Evolutionary conservation across 2,888 invertebrate genomes (phyloP), one percentile per base, ranked within the genome.

Genomic region (Scaptomyza flava): DNA sequence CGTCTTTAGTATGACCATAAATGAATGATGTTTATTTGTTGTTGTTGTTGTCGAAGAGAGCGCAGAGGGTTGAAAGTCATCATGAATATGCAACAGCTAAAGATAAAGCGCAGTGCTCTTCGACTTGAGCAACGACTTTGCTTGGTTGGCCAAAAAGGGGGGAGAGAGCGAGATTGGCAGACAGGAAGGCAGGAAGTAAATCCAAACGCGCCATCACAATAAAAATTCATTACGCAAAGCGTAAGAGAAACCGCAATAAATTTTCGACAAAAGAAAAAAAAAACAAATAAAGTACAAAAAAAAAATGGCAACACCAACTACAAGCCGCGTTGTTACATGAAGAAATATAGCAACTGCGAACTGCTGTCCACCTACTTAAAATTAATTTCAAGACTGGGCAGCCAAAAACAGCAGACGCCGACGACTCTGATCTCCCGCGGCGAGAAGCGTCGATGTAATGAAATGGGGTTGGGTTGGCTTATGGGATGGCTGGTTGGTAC

Each of bases 301-400:
- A 48, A 34, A n/a, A 17, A 20, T 12, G 20, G 11, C 17, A 73
- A 60, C 23, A 82, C 65, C 31, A 85, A 57, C 52, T 58, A 45
- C 58, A 69, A 68, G 65, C 63, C 46, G 71, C 47, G 48, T 77
- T 82, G 86, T 77, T 79, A 65, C 86, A 86, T 77, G 80, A 83
- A 83, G 89, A 84, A 86, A 88, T 84, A 84, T 84, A 75, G 84
- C 88, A 75, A 75, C 89, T 69, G 74, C 78, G 73, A 86, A 76
- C 76, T 77, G 84, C 89, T 85, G 85, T 85, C 85, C 85, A 85
- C 89, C 85, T 85, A 85, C 85, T 89, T 89, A 84, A 85, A 85
- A 85, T 85, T 85, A 85, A 85, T 85, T 85, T 85, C 81, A 70
- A 47, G 62, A 62, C 34, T 34, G 41, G 30, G 57, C 42, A 63